Base-by-base conservation (phyloP, 2,113 vertebrate genomes). In the Perca fluviatilis region DNA sequence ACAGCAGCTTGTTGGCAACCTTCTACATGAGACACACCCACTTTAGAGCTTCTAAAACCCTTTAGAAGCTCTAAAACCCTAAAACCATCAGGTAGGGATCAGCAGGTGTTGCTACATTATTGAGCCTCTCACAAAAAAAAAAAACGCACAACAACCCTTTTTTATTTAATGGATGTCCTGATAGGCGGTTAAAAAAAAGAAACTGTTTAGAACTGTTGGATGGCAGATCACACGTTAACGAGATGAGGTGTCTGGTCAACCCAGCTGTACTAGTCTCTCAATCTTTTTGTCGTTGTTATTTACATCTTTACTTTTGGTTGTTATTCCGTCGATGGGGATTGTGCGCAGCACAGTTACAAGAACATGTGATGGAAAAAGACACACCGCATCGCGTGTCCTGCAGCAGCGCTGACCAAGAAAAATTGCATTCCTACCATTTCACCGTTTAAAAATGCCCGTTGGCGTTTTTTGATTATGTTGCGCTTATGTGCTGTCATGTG, bases 401-500 rank as follows among this genome's bases (percentile, higher is more conserved):
- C 80, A 69, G 49, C 65, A 73, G 72, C 67, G 57, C 79, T 70
- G 61, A 88, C 86, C 87, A 8, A 74, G 75, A 74, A 79, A 75
- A 89, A 93, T 76, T 33, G 13, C 69, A 88, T 89, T 67, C 76
- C 87, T 60, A 70, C 50, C 76, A 79, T 77, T 84, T 65, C 65
- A 33, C 33, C 33, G 6, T 33, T 33, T 33, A 80, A 30, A 86
- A 68, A 71, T 84, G 75, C 77, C 79, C 64, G 13, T 43, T 3
- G 58, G 86, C 73, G 6, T 77, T 72, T 82, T 80, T 54, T 81
- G 58, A 83, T 75, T 64, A 69, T 84, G 74, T 56, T 76, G 27
- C 47, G 64, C 83, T 74, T 68, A 83, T 51, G 68, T 83, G 25
- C 43, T 49, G 68, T 89, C 87, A 91, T 82, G 84, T 86, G 91